Evolutionary conservation across 2,113 vertebrate species (phyloP).

Genomic region (Herpetotheres cachinnans): DNA sequence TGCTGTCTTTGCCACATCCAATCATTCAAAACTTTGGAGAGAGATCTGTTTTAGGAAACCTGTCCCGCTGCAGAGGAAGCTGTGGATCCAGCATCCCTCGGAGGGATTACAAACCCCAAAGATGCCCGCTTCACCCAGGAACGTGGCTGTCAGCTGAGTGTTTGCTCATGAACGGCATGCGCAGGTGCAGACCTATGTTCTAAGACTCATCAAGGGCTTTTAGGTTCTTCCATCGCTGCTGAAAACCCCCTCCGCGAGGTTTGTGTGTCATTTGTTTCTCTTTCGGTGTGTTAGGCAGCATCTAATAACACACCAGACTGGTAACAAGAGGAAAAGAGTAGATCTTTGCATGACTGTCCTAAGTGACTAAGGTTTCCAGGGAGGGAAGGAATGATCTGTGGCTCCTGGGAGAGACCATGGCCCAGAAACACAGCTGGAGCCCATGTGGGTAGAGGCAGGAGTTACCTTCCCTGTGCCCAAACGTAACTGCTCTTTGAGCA

Average conservation of each 20-base stretch:
- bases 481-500: neutral
- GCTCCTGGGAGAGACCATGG: neutral
- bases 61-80: neutral
- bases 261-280: neutral
- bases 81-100: fast-evolving
- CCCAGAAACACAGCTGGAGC: neutral
- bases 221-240: neutral
- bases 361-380: neutral
- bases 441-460: fast-evolving
- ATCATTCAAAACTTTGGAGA: neutral
- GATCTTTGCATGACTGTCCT: neutral
- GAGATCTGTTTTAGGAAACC: neutral
- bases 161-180: neutral
- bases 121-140: neutral
- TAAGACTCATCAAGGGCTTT: neutral
- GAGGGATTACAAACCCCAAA: neutral
- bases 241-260: neutral
- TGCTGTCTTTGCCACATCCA: neutral
- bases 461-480: neutral
- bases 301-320: neutral
- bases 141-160: neutral
- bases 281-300: neutral
- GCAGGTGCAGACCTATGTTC: fast-evolving
- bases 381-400: neutral
- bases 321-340: neutral